Base-by-base conservation (phyloP, 30 jellyfish, hydroid and myxozoan species). In the Aurelia coerulea region DNA sequence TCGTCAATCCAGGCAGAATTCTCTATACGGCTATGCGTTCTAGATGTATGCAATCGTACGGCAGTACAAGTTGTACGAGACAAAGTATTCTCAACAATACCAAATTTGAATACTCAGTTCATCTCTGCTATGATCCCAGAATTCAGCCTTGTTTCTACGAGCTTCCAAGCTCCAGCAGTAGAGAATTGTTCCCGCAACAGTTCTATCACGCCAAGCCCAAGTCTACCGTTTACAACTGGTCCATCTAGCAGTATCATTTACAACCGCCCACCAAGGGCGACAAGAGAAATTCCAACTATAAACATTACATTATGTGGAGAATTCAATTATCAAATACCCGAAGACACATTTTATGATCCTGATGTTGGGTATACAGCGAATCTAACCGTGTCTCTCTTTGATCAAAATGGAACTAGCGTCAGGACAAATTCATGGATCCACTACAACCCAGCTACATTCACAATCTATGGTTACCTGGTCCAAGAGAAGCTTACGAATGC, bases 101-200 rank as follows among this genome's bases (percentile, higher is more conserved):
- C 88, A 19, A 32, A 23, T 78, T 67, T 89, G 53, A 94, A 94
- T 64, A 56, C 97, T 32, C 74, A 15, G 16, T 94, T 94, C 74
- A 56, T 96, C 13, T 39, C 58, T 23, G 95, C 99, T 0, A 94
- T 94, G 99, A 62, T 78, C 10, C 99, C 99, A 41, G 99, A 94
- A 64, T 94, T 94, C 53, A 90, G 91, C 17, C 84, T 94, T 65
- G 88, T 89, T 5, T 89, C 97, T 31, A 88, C 85, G 23, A 49
- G 46, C 17, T 46, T 92, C 18, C 58, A 77, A 17, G 65, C 75
- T 2, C 79, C 83, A 0, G 42, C 83, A 23, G 23, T 29, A 1
- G 73, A 13, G 19, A 16, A 15, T 15, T 83, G 92, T 83, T 78
- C 92, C 12, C 69, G 11, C 29, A 37, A n/a, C 34, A 71, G 80